These are phyloP conservation scores for Leptobrachium ailaonicum DNA, from an alignment of 2,113 vertebrate genomes.

Conservation along the genomic window DNA sequence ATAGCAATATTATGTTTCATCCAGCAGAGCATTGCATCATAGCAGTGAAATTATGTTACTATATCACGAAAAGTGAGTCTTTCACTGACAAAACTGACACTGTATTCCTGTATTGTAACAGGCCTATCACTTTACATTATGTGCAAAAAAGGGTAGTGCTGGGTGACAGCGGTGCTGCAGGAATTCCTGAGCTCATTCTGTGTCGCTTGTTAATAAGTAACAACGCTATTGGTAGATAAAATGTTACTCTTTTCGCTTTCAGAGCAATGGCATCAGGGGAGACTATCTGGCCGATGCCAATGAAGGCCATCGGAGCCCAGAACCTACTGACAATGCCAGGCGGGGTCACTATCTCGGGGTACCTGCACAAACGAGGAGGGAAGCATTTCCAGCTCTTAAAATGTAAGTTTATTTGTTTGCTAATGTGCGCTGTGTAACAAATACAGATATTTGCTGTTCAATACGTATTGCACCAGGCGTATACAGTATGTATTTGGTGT, in stretches of 20 bases:
- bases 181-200: not conserved
- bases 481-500: too few species aligned
- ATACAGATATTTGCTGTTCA: too few species aligned
- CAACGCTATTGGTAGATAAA: too few species aligned
- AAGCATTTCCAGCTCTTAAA: constrained; percentile 92
- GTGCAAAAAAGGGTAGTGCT: not conserved
- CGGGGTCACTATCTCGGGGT: constrained; percentile 83
- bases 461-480: too few species aligned
- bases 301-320: constrained; percentile 96
- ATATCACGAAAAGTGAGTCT: not conserved
- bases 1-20: too few species aligned
- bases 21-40: too few species aligned
- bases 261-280: constrained; percentile 85
- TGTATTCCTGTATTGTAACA: not conserved
- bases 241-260: constrained; percentile 20
- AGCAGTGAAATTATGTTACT: not conserved
- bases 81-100: not conserved
- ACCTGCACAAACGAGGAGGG: constrained; percentile 97
- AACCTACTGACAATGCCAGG: constrained; percentile 97
- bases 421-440: too few species aligned
- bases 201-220: not conserved
- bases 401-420: constrained; percentile 74
- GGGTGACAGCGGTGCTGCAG: not conserved
- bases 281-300: constrained; percentile 86
- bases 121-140: not conserved